Base-by-base conservation (phyloP, 2,888 invertebrate species). In the Imbricaverruca yamaguchii region DNA sequence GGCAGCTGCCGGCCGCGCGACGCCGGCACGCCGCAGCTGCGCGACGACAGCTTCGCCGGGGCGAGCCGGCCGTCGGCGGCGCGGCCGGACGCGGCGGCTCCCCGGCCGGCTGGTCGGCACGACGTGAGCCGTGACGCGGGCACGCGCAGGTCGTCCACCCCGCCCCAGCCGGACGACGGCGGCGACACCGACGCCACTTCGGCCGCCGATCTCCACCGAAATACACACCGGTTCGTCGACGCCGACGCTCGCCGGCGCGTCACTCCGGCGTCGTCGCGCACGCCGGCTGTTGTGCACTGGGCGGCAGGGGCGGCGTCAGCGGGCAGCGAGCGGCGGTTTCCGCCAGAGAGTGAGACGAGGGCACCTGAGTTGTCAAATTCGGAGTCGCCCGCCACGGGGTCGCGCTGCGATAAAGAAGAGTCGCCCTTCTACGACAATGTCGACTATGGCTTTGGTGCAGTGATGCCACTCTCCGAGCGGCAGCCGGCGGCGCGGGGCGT, bases 341-440 rank as follows among this genome's bases (percentile, higher is more conserved):
- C 74, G 9, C 74, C 55, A 8, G 74, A 9, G 10, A 9, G 21
- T 23, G 74, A 74, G 55, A 55, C 74, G 39, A 53, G 39, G 15
- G 69, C 11, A 25, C 67, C 25, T 12, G 3, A 0, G 13, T 12
- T 25, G 67, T n/a, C 67, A 1, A 10, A 67, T 15, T 11, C 15
- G 18, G 53, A 59, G 59, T 59, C 53, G 18, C 3, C 25, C 39
- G 69, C 69, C 39, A 53, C 39, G 0, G 8, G 15, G 7, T 15
- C 53, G 74, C 53, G 74, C 3, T 9, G 18, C 21, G 74, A 13
- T 12, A 74, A 74, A 10, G 74, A 74, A 11, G 53, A 53, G 55
- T 74, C 74, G 21, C 74, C 74, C 18, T 74, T 74, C 55, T 74
- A 74, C 21, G 74, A 74, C 53, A 74, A 74, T 55, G 74, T 74